Base-by-base conservation (phyloP, 2,113 vertebrate genomes). In the Todiramphus saurophagus region DNA sequence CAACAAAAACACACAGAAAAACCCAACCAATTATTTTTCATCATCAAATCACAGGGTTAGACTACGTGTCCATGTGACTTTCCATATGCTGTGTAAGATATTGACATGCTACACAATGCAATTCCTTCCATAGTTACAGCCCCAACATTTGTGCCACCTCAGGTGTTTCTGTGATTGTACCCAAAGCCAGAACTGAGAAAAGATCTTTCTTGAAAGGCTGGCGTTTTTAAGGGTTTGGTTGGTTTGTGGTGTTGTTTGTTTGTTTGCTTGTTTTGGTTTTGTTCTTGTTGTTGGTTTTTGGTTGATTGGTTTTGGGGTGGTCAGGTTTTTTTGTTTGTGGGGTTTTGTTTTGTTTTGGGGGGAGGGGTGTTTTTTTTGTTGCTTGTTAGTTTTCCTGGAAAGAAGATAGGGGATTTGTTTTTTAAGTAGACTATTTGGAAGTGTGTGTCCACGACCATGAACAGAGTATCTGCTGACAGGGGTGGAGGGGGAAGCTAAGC, bases 381-480 rank as follows among this genome's bases (percentile, higher is more conserved):
- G 41, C 7, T 44, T 46, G 31, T 35, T 48, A 16, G 24, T 64
- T 83, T 78, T 25, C 28, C 33, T 62, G 33, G 27, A 78, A 62
- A 95, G 75, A 87, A 91, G 41, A 46, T 9, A 43, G 44, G 9
- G 9, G 12, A 2, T 0, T 55, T 60, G 4, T 1, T n/a, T 86
- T 69, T 73, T 24, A 73, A 44, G 19, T 8, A 85, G 37, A 30
- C 39, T 1, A 27, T 53, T 81, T 76, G 16, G 12, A 35, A 80
- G 11, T n/a, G 10, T n/a, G 18, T 2, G 2, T 50, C 48, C 4
- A 1, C 2, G 3, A 12, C 63, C 83, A 14, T 24, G 18, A 62
- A 74, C 80, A 44, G 37, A 62, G 3, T 16, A 70, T 21, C 16
- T 73, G 23, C 48, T 82, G 50, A 37, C 0, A 0, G 1, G 2